Evolutionary conservation across 2,888 invertebrate genomes (phyloP).

Genomic region (Eurytoma californica): DNA sequence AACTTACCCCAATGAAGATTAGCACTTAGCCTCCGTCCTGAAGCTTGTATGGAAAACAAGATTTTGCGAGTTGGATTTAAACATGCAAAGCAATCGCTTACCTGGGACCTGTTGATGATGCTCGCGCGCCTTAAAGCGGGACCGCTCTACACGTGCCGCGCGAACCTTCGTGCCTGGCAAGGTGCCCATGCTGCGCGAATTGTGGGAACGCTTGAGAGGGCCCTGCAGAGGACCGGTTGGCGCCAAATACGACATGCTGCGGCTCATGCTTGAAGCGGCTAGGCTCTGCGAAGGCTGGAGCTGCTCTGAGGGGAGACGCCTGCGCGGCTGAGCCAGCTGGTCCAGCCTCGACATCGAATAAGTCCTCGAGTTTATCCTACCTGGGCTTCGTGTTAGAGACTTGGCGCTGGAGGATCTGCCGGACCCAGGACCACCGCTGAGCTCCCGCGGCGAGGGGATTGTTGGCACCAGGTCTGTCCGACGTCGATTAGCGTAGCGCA

Average conservation of each 20-base stretch:
- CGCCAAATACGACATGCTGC: conserved; percentile 84
- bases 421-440: conserved; percentile 17
- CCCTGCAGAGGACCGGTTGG: conserved; percentile 76
- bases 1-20: neutral
- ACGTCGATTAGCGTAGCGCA: conserved; percentile 88
- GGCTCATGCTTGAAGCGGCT: conserved; percentile 78
- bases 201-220: conserved; percentile 74
- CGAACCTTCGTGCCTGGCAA: conserved; percentile 58
- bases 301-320: conserved; percentile 71
- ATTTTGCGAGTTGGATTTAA: too few species aligned
- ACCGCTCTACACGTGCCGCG: conserved; percentile 71
- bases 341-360: conserved; percentile 96
- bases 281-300: conserved; percentile 64
- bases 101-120: conserved; percentile 55
- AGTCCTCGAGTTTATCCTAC: conserved; percentile 95
- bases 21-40: too few species aligned
- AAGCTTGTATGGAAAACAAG: too few species aligned
- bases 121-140: conserved; percentile 73
- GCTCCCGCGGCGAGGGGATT: conserved; percentile 84
- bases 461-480: conserved; percentile 95
- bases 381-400: conserved; percentile 78
- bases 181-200: conserved; percentile 74
- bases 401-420: conserved; percentile 63
- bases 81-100: conserved; percentile 6
- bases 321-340: conserved; percentile 85